Percentiles rank a stretch among this genome's conserved stretches.
These are phyloP conservation scores for Proteles cristata DNA, from an alignment of 2,113 vertebrate species.

Conservation along the genomic window DNA sequence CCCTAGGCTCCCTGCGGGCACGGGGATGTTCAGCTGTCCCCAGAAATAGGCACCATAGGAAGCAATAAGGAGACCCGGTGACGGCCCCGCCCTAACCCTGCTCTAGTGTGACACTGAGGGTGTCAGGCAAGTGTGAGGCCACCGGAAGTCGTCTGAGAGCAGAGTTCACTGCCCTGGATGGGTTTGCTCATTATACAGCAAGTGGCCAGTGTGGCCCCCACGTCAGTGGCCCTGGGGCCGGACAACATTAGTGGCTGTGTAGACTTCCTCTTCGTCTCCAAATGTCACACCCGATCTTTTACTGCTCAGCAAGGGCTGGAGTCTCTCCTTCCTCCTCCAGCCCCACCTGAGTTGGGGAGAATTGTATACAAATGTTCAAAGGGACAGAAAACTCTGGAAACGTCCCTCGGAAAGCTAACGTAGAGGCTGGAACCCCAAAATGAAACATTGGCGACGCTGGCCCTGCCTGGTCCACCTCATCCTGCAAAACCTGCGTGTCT, in stretches of 20 bases:
- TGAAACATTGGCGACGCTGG: rapidly evolving
- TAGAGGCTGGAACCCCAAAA: neutral
- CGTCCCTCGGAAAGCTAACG: neutral
- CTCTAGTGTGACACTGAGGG: neutral
- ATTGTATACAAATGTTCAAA: neutral
- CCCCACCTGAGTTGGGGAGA: too few species aligned
- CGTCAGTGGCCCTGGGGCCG: rapidly evolving
- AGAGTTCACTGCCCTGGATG: rapidly evolving
- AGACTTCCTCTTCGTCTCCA: neutral
- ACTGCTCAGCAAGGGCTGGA: neutral
- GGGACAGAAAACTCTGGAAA: neutral
- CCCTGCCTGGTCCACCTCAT: rapidly evolving
- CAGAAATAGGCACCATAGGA: neutral
- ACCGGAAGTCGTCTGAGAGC: neutral
- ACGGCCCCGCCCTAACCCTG: neutral
- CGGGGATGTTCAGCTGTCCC: neutral
- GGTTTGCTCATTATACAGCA: neutral
- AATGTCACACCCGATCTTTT: neutral
- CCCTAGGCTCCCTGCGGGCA: neutral
- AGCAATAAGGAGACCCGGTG: neutral
- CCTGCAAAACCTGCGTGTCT: neutral
- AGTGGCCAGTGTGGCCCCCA: neutral
- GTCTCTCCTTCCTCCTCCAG: neutral
- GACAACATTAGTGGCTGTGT: rapidly evolving
- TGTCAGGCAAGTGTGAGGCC: neutral